A percentile compares a stretch with the other conserved stretches of the same genome.
Evolutionary conservation across 2,888 invertebrate species (phyloP).

Genomic region (Drosophila subquinaria): DNA sequence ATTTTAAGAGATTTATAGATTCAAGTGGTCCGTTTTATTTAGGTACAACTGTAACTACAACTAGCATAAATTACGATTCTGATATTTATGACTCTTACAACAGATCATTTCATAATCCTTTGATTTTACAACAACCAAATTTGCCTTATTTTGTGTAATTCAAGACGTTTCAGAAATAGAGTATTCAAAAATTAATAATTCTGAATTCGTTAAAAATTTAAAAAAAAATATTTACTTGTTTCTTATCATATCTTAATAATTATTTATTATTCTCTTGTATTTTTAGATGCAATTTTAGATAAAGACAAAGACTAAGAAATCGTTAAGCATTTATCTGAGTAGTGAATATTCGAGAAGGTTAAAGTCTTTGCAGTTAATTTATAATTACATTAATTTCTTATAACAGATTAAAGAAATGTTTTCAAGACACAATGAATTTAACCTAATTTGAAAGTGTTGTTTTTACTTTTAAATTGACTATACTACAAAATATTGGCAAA

Average conservation of each 20-base stretch:
- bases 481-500: too few relatives aligned
- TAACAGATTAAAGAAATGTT: too few relatives aligned
- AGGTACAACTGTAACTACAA: slow-evolving; percentile 37
- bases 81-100: neutral
- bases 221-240: neutral
- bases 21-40: slow-evolving; percentile 11
- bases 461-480: too few relatives aligned
- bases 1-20: neutral
- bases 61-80: slow-evolving; percentile 11
- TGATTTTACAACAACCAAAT: neutral
- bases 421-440: too few relatives aligned
- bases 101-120: neutral
- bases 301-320: too few relatives aligned
- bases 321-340: neutral
- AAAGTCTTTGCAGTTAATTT: neutral
- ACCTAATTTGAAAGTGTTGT: too few relatives aligned
- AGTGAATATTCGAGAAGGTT: neutral
- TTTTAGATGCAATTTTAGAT: neutral
- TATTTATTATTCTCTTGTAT: neutral
- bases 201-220: too few relatives aligned
- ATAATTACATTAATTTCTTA: neutral
- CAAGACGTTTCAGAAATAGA: neutral
- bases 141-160: neutral
- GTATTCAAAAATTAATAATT: too few relatives aligned
- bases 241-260: neutral